phyloP scores from a whole-genome alignment of 2,113 vertebrate genomes.

The Microtus oregoni region DNA sequence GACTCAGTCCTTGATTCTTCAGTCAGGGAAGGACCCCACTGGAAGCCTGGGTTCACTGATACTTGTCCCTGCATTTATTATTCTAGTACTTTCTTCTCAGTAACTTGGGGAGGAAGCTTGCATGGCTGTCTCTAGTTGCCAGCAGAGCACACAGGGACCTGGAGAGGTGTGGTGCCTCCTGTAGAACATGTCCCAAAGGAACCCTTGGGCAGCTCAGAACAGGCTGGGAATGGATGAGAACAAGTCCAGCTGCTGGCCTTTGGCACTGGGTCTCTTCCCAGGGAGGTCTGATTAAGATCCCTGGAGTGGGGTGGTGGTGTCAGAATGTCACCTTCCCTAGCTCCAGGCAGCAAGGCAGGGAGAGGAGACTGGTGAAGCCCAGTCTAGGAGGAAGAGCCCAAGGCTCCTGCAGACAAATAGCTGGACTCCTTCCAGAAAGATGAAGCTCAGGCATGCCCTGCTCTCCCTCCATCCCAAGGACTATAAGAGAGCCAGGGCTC shows the following conservation, averaged over 20 bases:
- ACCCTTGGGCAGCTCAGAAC: background rate
- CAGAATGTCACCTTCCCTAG: background rate
- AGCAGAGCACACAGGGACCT: background rate
- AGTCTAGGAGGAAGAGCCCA: background rate
- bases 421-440: background rate
- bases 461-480: rapidly evolving
- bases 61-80: background rate
- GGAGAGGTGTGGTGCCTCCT: rapidly evolving
- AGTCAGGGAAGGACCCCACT: background rate
- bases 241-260: too few relatives aligned
- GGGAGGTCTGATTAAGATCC: background rate
- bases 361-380: background rate
- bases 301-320: rapidly evolving
- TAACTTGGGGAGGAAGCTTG: background rate
- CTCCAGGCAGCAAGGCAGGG: background rate
- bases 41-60: background rate
- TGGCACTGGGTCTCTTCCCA: background rate
- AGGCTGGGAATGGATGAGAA: background rate
- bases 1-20: background rate
- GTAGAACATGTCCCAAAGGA: rapidly evolving
- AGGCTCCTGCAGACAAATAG: background rate
- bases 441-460: background rate
- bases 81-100: background rate
- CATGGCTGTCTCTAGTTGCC: rapidly evolving
- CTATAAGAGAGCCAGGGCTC: background rate